Base-by-base conservation (phyloP, 2,888 invertebrate genomes). In the Cryptops parisi region DNA sequence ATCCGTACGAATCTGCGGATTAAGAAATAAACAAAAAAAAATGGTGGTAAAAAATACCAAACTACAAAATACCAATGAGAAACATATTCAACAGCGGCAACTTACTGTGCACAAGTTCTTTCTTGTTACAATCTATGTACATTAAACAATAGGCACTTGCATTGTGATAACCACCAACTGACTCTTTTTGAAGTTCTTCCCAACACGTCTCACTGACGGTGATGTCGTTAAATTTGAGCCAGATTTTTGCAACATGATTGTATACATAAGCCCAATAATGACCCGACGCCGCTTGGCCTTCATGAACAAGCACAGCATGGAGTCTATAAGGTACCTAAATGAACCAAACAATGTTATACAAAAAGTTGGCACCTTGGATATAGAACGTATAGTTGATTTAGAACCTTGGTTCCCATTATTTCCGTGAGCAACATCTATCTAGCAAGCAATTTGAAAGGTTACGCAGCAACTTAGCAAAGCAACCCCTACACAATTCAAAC, bases 181-280 rank as follows among this genome's bases (percentile, higher is more conserved):
- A 67, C 58, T 72, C 72, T 59, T 65, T 66, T 54, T 66, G 63
- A 27, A 72, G 59, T 56, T 71, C 71, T 26, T 68, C 68, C 70
- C 70, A 70, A 2, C 66, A 64, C 6, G 70, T 63, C 58, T 70
- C 68, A 4, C 65, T 64, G 25, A 72, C 71, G 12, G 69, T 64
- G 44, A 70, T 69, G 60, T 72, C 72, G 60, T 72, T 72, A 59
- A 70, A 72, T 60, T 71, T 71, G 40, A 68, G 63, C 71, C 71
- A 71, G 45, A 60, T 58, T n/a, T 61, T 57, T 23, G 61, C 59
- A 3, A 55, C 54, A n/a, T 60, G 60, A 59, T 69, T 65, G 58
- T 64, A 67, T 38, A 71, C 66, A 59, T 71, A 72, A 2, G 72
- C 70, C 72, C 72, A 72, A 63, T 72, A 72, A 62, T 72, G 72